Conservation (phyloP, 2,797 vertebrate genomes). For the Urophycis tenuis region DNA sequence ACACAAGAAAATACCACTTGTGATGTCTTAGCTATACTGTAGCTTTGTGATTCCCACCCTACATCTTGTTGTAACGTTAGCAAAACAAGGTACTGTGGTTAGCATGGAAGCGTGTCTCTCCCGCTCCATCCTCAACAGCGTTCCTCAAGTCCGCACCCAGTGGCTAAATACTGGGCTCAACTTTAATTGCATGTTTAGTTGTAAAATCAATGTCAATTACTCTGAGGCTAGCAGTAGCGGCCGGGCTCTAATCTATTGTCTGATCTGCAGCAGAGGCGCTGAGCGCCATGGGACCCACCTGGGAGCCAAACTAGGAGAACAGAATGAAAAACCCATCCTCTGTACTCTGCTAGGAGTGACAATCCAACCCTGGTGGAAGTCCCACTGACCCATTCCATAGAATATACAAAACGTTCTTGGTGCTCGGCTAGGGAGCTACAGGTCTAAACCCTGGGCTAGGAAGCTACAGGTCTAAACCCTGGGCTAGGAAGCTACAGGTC, state of each 20-base stretch:
- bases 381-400: neutral
- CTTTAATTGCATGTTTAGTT: conserved; percentile 66
- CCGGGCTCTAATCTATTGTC: conserved; percentile 51
- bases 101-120: neutral
- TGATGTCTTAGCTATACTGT: neutral
- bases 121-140: neutral
- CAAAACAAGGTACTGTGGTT: conserved; percentile 33
- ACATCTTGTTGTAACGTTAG: neutral
- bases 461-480: neutral
- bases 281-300: neutral
- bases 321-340: neutral
- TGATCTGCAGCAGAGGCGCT: conserved; percentile 33
- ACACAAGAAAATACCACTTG: neutral
- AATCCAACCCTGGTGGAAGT: neutral
- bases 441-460: neutral
- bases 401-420: neutral
- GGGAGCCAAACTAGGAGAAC: neutral
- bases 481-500: neutral
- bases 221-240: conserved; percentile 28
- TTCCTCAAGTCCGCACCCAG: conserved; percentile 39
- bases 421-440: neutral
- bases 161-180: conserved; percentile 50
- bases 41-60: neutral
- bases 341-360: neutral
- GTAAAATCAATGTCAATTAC: conserved; percentile 70